phyloP scores from a whole-genome alignment of 2,888 invertebrate species.

The Desoria tigrina region DNA sequence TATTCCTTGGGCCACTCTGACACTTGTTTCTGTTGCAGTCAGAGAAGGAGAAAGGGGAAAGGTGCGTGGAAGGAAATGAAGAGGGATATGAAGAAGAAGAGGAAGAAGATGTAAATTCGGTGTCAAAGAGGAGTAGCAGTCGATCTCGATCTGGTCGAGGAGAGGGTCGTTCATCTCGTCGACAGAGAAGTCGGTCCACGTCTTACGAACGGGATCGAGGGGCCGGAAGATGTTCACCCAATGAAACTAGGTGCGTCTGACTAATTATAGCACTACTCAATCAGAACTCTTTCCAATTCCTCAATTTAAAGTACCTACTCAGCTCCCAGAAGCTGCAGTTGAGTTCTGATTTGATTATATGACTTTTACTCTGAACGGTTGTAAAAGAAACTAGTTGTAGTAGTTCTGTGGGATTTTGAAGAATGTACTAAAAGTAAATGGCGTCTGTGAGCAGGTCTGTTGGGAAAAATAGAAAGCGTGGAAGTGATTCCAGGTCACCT shows the following conservation, averaged over 20 bases:
- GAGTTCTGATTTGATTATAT: too few species aligned
- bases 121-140: neutral
- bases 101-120: neutral
- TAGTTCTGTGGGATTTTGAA: too few species aligned
- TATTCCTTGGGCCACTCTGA: too few species aligned
- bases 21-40: neutral
- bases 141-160: conserved; percentile 1
- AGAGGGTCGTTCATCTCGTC: neutral
- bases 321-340: too few species aligned
- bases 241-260: conserved; percentile 25
- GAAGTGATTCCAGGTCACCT: conserved; percentile 33
- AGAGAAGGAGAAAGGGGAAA: conserved; percentile 2
- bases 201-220: neutral
- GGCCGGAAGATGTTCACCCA: conserved; percentile 14
- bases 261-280: too few species aligned
- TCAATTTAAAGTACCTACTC: too few species aligned
- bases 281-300: too few species aligned
- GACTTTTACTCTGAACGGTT: too few species aligned
- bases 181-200: conserved; percentile 1
- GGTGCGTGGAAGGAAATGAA: neutral
- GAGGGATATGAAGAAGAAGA: neutral
- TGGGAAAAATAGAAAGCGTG: conserved; percentile 36
- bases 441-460: conserved; percentile 33
- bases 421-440: conserved; percentile 6
- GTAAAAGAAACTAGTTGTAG: neutral